Conservation (phyloP, 2,113 vertebrate species). For the Bostrychus sinensis region DNA sequence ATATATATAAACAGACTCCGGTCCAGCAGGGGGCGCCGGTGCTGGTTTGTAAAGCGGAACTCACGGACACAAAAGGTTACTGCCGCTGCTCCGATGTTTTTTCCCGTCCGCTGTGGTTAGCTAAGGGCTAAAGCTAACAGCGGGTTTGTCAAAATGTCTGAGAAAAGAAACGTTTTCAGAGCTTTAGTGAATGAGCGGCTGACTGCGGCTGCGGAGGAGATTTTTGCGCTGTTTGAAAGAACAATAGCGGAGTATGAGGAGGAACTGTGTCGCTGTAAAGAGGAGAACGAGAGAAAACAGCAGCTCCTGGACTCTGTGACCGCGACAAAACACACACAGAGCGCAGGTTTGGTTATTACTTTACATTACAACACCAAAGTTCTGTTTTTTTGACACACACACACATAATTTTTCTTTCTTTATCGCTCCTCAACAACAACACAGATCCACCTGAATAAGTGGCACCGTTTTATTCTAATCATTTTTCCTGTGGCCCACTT, state of each 20-base stretch:
- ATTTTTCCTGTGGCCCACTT: no score
- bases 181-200: slow-evolving; percentile 12
- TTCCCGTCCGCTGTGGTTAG: not conserved
- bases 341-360: not conserved
- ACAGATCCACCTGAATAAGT: no score
- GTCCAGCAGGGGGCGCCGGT: not conserved
- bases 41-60: not conserved
- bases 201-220: slow-evolving; percentile 12
- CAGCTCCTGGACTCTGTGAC: slow-evolving; percentile 1
- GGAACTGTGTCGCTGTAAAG: not conserved
- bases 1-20: no score
- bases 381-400: not conserved
- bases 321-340: not conserved
- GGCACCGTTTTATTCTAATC: no score
- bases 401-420: no score
- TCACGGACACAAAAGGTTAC: not conserved
- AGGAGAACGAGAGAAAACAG: not conserved
- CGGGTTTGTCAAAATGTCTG: slow-evolving; percentile 10
- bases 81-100: not conserved
- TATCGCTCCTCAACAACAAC: no score
- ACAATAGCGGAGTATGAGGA: slow-evolving; percentile 22
- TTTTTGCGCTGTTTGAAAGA: slow-evolving; percentile 23
- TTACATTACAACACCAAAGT: not conserved
- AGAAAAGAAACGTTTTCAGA: not conserved
- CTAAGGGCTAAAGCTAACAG: not conserved